phyloP scores from a whole-genome alignment of 1,140 invertebrate species.

The Pseudomyrmex sp. region DNA sequence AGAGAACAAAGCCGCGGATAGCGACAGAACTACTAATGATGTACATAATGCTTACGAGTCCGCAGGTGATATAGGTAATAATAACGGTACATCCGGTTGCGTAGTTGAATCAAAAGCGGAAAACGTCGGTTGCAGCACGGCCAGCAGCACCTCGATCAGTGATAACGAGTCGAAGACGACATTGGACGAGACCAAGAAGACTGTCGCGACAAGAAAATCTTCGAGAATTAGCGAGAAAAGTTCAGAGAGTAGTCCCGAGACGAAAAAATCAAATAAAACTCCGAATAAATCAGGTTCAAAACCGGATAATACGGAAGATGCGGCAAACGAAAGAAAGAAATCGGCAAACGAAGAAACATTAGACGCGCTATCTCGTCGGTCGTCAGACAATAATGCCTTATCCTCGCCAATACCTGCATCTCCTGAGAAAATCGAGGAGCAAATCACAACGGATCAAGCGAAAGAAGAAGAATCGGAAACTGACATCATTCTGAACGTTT shows the following conservation, averaged over 20 bases:
- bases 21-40: conserved; percentile 37
- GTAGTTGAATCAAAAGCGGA: neutral
- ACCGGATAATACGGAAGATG: conserved; percentile 17
- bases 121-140: conserved; percentile 4
- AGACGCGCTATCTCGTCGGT: neutral
- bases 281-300: conserved; percentile 26
- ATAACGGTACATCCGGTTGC: conserved; percentile 2
- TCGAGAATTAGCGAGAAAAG: conserved; percentile 64
- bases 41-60: conserved; percentile 59
- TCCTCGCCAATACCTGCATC: neutral
- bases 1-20: conserved; percentile 58
- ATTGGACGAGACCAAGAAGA: conserved; percentile 64
- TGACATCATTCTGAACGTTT: neutral
- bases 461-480: neutral
- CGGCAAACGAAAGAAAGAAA: neutral
- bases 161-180: conserved; percentile 42
- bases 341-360: conserved; percentile 1
- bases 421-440: conserved; percentile 8
- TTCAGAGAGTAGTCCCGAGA: conserved; percentile 57
- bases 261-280: conserved; percentile 47
- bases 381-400: neutral
- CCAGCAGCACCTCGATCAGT: neutral
- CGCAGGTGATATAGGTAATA: conserved; percentile 37
- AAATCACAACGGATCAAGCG: neutral
- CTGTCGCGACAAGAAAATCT: conserved; percentile 66